These are phyloP conservation scores for Oryctolagus cuniculus DNA, from an alignment of 2,113 vertebrate genomes.

Conservation along the genomic window DNA sequence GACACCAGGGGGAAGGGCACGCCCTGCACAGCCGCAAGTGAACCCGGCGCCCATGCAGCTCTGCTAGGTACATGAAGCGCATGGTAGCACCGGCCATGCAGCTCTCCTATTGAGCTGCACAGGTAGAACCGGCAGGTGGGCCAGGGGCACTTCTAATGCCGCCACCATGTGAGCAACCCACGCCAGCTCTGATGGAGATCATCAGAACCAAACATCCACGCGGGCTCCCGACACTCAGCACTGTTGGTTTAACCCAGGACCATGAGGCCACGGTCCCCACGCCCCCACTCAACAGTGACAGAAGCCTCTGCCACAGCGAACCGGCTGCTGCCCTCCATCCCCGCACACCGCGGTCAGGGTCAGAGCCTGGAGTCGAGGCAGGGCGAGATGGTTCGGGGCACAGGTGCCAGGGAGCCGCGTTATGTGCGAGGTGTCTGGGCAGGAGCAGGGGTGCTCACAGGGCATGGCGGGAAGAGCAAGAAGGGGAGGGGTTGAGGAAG, in stretches of 20 bases:
- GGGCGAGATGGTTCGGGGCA: background rate
- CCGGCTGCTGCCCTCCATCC: no score
- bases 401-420: background rate
- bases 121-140: fast-evolving
- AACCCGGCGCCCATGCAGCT: background rate
- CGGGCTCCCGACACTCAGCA: fast-evolving
- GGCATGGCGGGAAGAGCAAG: background rate
- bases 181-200: fast-evolving
- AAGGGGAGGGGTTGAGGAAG: background rate
- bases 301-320: background rate
- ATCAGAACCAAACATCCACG: fast-evolving
- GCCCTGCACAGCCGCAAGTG: background rate
- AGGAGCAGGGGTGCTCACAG: background rate
- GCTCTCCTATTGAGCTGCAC: fast-evolving
- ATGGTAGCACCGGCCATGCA: fast-evolving
- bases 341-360: no score
- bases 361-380: background rate
- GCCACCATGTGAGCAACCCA: fast-evolving
- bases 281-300: fast-evolving
- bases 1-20: fast-evolving
- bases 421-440: background rate
- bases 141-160: fast-evolving
- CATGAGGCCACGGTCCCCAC: fast-evolving
- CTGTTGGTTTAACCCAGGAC: fast-evolving
- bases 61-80: fast-evolving